Evolutionary conservation across 2,888 invertebrate genomes (phyloP), one percentile per base, ranked within the genome.

Genomic region (Leptinotarsa peninsularis): DNA sequence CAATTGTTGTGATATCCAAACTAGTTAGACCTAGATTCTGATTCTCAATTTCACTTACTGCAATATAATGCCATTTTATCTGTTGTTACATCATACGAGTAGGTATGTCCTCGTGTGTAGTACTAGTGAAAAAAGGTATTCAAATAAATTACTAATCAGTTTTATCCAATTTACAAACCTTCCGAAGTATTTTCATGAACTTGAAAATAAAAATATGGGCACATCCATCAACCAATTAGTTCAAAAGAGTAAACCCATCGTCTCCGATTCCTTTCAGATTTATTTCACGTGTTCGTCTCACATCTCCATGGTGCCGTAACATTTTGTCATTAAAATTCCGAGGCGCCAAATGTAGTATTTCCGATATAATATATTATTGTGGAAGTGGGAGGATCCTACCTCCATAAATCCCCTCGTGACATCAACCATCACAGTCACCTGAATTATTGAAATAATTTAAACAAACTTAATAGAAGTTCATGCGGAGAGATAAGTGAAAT

Each of bases 341-440:
- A 81, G 83, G 84, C 85, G 84, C 85, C 84, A 84, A 83, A 83
- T 82, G 82, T 80, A 82, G 80, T 81, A 82, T 83, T 84, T 83
- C 81, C 84, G 83, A 85, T 86, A 71, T 76, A 85, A 85, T 86
- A 85, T 85, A 86, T 86, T 84, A 84, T 82, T 81, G 85, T 84
- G 85, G 85, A 86, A 86, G 86, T 86, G 83, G 86, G 86, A 83
- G 87, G 86, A 82, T 80, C 84, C 80, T 79, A 78, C 76, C 78
- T 75, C 81, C 85, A 87, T 87, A 87, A 87, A 87, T 87, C 84
- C 82, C 80, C 77, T 80, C 83, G 82, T 85, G 86, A 86, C 86
- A 83, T 81, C 81, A 80, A 79, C 81, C 81, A 78, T 80, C 81
- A 82, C 72, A 80, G 79, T 82, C 83, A 82, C 74, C 82, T 83